These are phyloP conservation scores for Helicorthomorpha holstii DNA, from an alignment of 1,140 invertebrate genomes.

Conservation along the genomic window DNA sequence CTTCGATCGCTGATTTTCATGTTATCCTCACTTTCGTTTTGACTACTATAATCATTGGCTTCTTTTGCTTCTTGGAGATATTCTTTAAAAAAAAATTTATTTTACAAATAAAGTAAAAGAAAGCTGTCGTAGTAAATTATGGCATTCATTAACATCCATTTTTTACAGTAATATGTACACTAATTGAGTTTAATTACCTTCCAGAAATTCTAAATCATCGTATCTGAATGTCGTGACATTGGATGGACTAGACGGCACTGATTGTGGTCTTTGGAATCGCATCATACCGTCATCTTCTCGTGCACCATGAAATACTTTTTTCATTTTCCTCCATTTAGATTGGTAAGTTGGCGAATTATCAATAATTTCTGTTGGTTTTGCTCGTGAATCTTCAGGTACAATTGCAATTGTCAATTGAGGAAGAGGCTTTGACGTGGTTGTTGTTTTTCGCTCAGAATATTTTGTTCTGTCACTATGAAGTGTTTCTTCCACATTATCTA, in stretches of 20 bases:
- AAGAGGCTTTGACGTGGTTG: no score
- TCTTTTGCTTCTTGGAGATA: no score
- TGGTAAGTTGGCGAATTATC: constrained; percentile 6
- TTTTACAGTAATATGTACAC: no score
- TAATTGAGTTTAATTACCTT: background rate
- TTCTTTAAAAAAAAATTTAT: no score
- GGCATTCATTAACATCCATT: no score
- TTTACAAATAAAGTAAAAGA: no score
- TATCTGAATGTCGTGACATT: constrained; percentile 40
- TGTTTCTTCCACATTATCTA: background rate
- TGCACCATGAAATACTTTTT: constrained; percentile 43
- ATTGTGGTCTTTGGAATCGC: constrained; percentile 16
- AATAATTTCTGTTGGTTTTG: background rate
- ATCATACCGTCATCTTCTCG: constrained; percentile 4
- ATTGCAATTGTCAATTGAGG: background rate
- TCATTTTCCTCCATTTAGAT: constrained; percentile 53
- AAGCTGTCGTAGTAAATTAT: no score
- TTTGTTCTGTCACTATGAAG: background rate
- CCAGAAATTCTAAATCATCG: constrained; percentile 21
- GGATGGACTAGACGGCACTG: constrained; percentile 47
- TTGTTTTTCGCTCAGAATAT: background rate
- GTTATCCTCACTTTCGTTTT: no score
- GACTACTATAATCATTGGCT: no score
- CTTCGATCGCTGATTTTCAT: no score
- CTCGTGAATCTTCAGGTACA: background rate